Evolutionary conservation across 2,797 vertebrate genomes (phyloP).

Genomic region (Characodon lateralis): DNA sequence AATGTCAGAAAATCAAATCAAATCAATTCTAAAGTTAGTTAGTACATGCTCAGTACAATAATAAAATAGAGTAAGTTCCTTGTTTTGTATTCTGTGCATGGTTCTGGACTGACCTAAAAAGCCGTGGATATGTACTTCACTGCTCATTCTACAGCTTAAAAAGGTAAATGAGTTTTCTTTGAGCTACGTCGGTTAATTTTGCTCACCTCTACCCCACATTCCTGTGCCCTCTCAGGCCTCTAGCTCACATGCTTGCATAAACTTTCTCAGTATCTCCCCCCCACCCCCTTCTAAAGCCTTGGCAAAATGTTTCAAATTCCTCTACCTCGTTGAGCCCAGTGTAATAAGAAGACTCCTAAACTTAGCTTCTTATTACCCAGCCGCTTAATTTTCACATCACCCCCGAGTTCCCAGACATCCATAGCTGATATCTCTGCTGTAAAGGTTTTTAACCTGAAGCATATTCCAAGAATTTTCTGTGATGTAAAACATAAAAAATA

Average conservation of each 20-base stretch:
- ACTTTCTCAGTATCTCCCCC: conserved; percentile 70
- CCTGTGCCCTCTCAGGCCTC: conserved; percentile 80
- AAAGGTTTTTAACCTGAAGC: conserved; percentile 27
- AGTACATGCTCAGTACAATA: background rate
- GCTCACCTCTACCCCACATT: conserved; percentile 77
- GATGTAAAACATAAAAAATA: conserved; percentile 11
- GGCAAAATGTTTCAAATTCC: conserved; percentile 84
- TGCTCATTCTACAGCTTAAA: conserved; percentile 30
- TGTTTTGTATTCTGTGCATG: conserved; percentile 9
- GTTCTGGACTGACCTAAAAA: background rate
- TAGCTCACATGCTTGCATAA: conserved; percentile 80
- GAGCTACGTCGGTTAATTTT: conserved; percentile 74
- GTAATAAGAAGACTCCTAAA: conserved; percentile 65
- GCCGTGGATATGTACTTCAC: conserved; percentile 11
- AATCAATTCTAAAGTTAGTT: background rate
- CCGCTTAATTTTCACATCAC: conserved; percentile 66
- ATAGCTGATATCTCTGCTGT: conserved; percentile 33
- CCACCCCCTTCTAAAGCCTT: conserved; percentile 52
- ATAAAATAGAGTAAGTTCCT: conserved; percentile 9
- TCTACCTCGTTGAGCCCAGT: conserved; percentile 54
- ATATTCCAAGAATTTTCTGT: background rate
- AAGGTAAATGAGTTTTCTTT: conserved; percentile 65
- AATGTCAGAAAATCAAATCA: conserved; percentile 37
- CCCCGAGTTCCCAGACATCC: conserved; percentile 63
- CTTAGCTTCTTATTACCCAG: conserved; percentile 63